Evolutionary conservation across 2,888 invertebrate genomes (phyloP).

Genomic region (Endomychus coccineus): DNA sequence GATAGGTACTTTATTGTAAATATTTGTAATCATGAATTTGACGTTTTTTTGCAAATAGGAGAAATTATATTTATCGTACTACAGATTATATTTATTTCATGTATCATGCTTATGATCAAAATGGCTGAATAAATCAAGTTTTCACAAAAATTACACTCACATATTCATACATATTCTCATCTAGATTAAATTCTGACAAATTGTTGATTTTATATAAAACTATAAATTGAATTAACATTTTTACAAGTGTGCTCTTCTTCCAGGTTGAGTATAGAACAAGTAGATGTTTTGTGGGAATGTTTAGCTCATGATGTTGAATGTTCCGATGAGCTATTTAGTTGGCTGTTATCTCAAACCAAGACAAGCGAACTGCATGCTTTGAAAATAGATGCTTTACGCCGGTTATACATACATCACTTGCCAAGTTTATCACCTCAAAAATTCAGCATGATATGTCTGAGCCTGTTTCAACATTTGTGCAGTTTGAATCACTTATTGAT

Average conservation of each 20-base stretch:
- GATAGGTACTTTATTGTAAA: too few species aligned
- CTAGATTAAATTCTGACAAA: too few species aligned
- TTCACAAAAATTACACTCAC: too few species aligned
- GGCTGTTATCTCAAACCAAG: conserved; percentile 87
- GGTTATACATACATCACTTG: conserved; percentile 82
- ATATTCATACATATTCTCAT: too few species aligned
- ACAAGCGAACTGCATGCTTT: conserved; percentile 88
- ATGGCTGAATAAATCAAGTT: too few species aligned
- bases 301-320: conserved; percentile 78
- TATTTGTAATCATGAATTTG: too few species aligned
- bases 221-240: neutral
- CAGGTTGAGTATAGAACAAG: conserved; percentile 76
- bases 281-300: conserved; percentile 88
- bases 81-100: too few species aligned
- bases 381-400: conserved; percentile 77
- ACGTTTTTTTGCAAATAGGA: too few species aligned
- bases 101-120: too few species aligned
- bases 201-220: too few species aligned
- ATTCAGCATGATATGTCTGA: conserved; percentile 86
- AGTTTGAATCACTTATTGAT: conserved; percentile 77
- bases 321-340: conserved; percentile 87
- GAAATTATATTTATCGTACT: too few species aligned
- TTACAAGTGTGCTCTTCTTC: neutral
- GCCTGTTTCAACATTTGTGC: conserved; percentile 85
- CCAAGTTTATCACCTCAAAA: conserved; percentile 82